Base-by-base conservation (phyloP, 1,140 invertebrate species). In the Drosophila teissieri region DNA sequence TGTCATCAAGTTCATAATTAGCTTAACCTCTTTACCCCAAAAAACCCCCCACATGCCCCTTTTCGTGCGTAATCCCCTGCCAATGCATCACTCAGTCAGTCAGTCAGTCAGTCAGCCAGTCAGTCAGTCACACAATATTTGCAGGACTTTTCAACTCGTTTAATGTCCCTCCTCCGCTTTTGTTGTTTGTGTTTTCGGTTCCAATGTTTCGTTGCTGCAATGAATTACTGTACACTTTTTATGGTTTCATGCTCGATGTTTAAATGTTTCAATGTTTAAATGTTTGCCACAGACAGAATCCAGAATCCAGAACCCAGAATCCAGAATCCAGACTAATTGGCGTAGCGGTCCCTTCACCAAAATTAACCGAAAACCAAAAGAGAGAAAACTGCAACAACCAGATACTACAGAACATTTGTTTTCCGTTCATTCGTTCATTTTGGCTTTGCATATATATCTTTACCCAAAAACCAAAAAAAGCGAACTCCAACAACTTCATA, bases 301-400 rank as follows among this genome's bases (percentile, higher is more conserved):
- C 69, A 67, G 77, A 90, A 19, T 19, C 19, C 19, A 19, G 19
- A 19, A 19, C 1, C 19, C 19, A 19, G 19, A 19, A 19, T 2
- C 19, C 34, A 72, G 76, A 72, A 55, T 46, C 78, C 69, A 67
- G 77, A 90, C 88, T 88, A 90, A 90, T 90, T 90, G 88, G 88
- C 78, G 78, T 74, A 84, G 73, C 76, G 76, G 88, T 91, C 61
- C 73, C 72, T 76, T 84, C 88, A 91, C 88, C 88, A 91, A 81
- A 86, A 76, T 54, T 64, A 72, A 60, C 11, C 80, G 80, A 84
- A 74, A 83, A 76, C 48, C 54, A 68, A 51, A 8, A 70, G 19
- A 51, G 49, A 45, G n/a, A 60, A 52, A 45, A 44, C 63, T 62
- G 51, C 42, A 51, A 57, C 19, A 58, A 48, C 8, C 65, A 53